Percentiles rank a stretch among this genome's conserved stretches.
Conservation (phyloP, 2,797 vertebrate genomes). For the Erethizon dorsatum region DNA sequence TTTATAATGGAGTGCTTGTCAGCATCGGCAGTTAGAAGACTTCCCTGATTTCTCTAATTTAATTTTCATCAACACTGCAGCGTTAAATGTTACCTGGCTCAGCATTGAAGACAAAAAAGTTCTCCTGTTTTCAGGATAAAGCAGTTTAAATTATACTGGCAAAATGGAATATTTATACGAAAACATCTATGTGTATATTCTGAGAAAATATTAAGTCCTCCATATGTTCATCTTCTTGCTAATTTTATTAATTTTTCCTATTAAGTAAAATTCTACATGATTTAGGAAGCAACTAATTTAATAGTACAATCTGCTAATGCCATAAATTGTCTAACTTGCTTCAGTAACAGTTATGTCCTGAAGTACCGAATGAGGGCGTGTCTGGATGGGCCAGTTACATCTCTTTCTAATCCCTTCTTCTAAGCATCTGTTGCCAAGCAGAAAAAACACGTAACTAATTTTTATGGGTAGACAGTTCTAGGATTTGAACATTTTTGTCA, state of each 20-base stretch:
- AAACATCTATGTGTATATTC: not conserved
- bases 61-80: slow-evolving; percentile 61
- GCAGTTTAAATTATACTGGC: not conserved
- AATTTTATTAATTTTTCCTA: not conserved
- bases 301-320: not conserved
- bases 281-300: slow-evolving; percentile 43
- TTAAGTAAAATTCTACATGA: slow-evolving; percentile 39
- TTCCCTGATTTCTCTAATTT: slow-evolving; percentile 71
- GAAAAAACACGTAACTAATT: not conserved
- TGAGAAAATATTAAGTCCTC: not conserved
- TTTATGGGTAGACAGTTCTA: not conserved
- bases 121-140: slow-evolving; percentile 55
- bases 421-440: not conserved
- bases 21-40: slow-evolving; percentile 48
- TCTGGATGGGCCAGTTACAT: not conserved
- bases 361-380: not conserved
- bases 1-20: slow-evolving; percentile 72
- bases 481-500: not conserved
- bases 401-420: not conserved
- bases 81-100: slow-evolving; percentile 59
- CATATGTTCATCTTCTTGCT: slow-evolving; percentile 4
- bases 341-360: not conserved
- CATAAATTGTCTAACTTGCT: not conserved
- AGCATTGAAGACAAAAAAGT: not conserved
- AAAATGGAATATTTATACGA: not conserved